Evolutionary conservation across 2,797 vertebrate genomes (phyloP), one percentile per base, ranked within the genome.

Genomic region (Microctenopoma steveboyesi): DNA sequence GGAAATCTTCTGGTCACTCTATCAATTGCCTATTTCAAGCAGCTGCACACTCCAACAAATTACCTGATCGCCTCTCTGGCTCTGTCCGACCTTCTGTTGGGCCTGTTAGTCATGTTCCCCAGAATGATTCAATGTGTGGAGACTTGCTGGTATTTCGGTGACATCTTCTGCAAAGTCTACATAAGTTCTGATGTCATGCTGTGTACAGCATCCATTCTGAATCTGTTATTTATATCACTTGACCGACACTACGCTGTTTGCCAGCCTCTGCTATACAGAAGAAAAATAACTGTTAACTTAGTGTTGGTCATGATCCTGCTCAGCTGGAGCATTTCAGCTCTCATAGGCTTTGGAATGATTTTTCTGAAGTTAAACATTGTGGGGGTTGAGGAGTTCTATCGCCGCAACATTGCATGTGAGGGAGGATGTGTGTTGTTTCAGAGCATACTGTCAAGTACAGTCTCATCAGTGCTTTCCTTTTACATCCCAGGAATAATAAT

Each of bases 11-110:
- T 83, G 25, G 81, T 83, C 50, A 53, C 60, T 28, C n/a, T 74
- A 2, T 66, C 81, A 4, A 43, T 83, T 1, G 35, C 59, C 35
- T 70, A 69, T 52, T 83, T 83, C 48, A 79, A 77, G 46, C 81
- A 79, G 51, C 81, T 83, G 4, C 81, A 77, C n/a, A 83, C 76
- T 64, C 73, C 81, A 14, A 83, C 81, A 1, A 83, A 83, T 47
- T 83, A 74, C 51, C 67, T 83, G 14, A 68, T 76, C 16, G 16
- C 69, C 18, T 83, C 76, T 49, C 63, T 83, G 27, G 73, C 76
- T 52, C 22, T 68, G 22, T 70, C 76, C 1, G 81, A 83, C 54
- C 58, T 83, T 0, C 66, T 79, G 12, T 5, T 83, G 22, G 81
- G 81, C 12, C 0, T 67, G 11, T 1, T 83, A 0, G 73, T 83